Base-by-base conservation (phyloP, 1,140 invertebrate genomes). In the Dinoponera quadriceps region DNA sequence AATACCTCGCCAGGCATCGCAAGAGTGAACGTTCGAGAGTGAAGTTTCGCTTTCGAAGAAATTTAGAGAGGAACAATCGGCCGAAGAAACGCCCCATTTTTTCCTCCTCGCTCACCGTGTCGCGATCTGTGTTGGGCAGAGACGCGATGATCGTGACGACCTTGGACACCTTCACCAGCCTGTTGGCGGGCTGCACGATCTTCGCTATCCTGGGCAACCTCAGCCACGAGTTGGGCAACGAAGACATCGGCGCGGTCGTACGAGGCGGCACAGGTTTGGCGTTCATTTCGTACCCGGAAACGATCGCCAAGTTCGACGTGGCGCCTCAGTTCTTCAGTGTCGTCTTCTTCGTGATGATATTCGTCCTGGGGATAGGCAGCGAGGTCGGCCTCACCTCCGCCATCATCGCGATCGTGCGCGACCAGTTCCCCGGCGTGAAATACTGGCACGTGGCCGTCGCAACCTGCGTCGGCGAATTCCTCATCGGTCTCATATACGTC, bases 151-250 rank as follows among this genome's bases (percentile, higher is more conserved):
- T 97, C 38, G 96, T 98, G 0, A 97, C 97, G 2, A 96, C 96
- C 0, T 88, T 97, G 81, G 97, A 98, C 88, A 97, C 97, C 0
- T 95, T 97, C n/a, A 98, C 98, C 0, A 98, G 97, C 86, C 93
- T 98, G 7, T 92, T 98, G 44, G 97, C 98, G 14, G 98, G 98
- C 0, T 96, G 97, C 72, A 98, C 98, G 4, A 98, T 98, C 75
- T 98, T 98, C 90, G 97, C 97, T 0, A 97, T 98, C 72, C 93
- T 98, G 22, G 97, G 98, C 0, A 97, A 97, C 89, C 92, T 97
- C 65, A 96, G 96, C 0, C 93, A 96, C 82, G 96, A 96, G 88
- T 94, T 96, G 9, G 95, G 95, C 4, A 94, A 94, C n/a, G 92
- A 93, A 16, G 90, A 93, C 16, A 93, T 96, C 18, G 89, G 93